These are phyloP conservation scores for Seriola aureovittata DNA, from an alignment of 2,113 vertebrate species.

Conservation along the genomic window DNA sequence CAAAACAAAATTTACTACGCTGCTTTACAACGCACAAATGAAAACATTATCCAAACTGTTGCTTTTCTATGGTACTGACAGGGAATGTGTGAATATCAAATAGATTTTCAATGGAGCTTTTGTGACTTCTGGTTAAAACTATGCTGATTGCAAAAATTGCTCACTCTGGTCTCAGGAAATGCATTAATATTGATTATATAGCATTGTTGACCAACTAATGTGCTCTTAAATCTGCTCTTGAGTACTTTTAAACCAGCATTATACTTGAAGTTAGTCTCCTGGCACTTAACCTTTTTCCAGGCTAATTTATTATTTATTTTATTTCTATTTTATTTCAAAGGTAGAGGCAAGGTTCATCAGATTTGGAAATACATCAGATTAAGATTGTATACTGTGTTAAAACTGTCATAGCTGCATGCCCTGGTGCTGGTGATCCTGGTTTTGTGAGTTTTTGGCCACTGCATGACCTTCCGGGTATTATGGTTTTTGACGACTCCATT, in stretches of 20 bases:
- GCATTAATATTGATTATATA: background rate
- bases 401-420: background rate
- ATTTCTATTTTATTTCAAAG: background rate
- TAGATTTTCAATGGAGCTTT: no score
- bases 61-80: background rate
- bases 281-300: background rate
- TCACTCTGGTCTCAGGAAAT: background rate
- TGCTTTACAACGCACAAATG: constrained; percentile 11
- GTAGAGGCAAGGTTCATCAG: background rate
- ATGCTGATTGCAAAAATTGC: background rate
- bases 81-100: background rate
- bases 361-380: constrained; percentile 6
- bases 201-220: background rate
- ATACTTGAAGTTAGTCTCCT: background rate
- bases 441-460: constrained; percentile 2
- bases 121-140: background rate
- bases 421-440: background rate
- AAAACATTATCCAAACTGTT: background rate
- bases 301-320: background rate
- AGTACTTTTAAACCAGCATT: background rate
- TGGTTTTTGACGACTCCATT: constrained; percentile 12
- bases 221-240: background rate
- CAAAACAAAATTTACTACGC: constrained; percentile 24
- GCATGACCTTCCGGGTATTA: constrained; percentile 7
- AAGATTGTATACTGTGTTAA: background rate